Evolutionary conservation across 1,140 invertebrate species (phyloP).

Genomic region (Tetranychus cinnabarinus): DNA sequence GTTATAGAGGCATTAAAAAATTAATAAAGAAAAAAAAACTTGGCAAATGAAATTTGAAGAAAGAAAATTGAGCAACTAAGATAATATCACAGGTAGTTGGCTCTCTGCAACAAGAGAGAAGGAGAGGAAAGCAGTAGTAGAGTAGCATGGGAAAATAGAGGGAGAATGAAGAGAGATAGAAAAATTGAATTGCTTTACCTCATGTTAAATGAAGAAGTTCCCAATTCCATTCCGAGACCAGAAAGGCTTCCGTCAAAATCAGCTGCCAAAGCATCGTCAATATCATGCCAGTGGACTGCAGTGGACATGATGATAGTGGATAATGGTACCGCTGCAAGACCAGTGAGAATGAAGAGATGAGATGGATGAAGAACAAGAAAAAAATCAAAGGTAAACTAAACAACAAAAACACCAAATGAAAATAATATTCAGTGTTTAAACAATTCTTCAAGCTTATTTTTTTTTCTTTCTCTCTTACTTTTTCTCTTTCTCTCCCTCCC

Average conservation of each 20-base stretch:
- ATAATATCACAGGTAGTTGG: background rate
- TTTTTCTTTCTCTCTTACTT: no score
- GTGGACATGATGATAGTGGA: constrained; percentile 9
- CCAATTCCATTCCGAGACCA: constrained; percentile 43
- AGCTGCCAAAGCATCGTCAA: constrained; percentile 41
- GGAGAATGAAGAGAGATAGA: background rate
- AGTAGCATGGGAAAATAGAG: background rate
- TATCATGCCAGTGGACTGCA: constrained; percentile 22
- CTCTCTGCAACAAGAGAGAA: background rate
- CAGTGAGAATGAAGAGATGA: no score
- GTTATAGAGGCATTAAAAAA: background rate
- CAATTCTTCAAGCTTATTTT: no score
- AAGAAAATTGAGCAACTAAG: background rate
- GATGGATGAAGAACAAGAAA: no score
- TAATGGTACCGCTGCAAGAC: background rate
- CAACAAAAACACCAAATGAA: no score
- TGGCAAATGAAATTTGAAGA: background rate
- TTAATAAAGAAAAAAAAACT: background rate
- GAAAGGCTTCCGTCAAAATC: constrained; percentile 54
- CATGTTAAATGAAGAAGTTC: constrained; percentile 42
- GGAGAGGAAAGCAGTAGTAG: background rate
- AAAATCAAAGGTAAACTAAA: no score
- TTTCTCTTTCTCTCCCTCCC: no score
- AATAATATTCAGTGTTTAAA: no score
- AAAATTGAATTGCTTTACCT: constrained; percentile 26